Evolutionary conservation across 2,113 vertebrate genomes (phyloP).

Genomic region (Esox niger): DNA sequence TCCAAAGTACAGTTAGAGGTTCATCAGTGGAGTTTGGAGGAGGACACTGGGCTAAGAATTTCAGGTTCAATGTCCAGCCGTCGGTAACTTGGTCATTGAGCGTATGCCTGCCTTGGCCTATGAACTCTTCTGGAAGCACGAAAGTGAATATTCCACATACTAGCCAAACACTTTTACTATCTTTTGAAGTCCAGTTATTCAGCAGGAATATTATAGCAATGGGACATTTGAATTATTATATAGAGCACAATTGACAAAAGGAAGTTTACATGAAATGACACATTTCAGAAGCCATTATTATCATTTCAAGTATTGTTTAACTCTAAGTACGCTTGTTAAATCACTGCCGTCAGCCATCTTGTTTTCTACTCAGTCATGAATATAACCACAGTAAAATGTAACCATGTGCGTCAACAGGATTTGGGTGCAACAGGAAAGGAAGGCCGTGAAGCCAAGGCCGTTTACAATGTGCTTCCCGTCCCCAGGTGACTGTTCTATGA

Average conservation of each 20-base stretch:
- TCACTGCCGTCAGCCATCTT: neutral
- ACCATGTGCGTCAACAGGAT: neutral
- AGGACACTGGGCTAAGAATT: neutral
- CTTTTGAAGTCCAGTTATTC: too few relatives aligned
- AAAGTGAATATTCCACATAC: too few relatives aligned
- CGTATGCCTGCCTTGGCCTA: too few relatives aligned
- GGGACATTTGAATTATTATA: too few relatives aligned
- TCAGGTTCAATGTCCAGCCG: neutral
- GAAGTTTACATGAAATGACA: too few relatives aligned
- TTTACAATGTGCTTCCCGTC: conserved; percentile 40
- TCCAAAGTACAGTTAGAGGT: too few relatives aligned
- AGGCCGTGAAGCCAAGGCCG: conserved; percentile 19
- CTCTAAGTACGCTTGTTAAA: too few relatives aligned
- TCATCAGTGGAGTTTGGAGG: neutral
- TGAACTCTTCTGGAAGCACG: too few relatives aligned
- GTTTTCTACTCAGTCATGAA: neutral
- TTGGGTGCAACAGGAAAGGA: conserved; percentile 30
- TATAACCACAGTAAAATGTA: neutral
- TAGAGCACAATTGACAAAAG: too few relatives aligned
- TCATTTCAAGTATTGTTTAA: too few relatives aligned
- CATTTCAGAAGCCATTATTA: too few relatives aligned
- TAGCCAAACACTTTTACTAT: neutral
- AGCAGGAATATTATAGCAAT: too few relatives aligned
- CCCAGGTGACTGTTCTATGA: conserved; percentile 36
- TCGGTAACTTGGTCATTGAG: neutral